Conservation (phyloP, 2,113 vertebrate species). For the Glareola pratincola region DNA sequence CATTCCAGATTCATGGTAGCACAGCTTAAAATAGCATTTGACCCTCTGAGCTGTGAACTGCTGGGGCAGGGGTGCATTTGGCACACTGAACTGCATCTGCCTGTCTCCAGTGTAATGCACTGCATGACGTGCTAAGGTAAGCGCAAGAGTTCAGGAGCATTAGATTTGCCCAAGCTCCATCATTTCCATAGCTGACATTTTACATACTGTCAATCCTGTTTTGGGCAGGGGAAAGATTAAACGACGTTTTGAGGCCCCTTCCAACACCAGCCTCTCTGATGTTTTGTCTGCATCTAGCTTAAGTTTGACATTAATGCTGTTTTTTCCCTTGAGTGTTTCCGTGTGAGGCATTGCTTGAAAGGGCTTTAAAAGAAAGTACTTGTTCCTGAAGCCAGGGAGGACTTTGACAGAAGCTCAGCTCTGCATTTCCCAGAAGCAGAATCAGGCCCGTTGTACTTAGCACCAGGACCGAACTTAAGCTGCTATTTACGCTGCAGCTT, state of each 20-base stretch:
- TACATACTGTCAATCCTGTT: background rate
- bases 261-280: background rate
- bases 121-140: background rate
- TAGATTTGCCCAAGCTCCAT: background rate
- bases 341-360: background rate
- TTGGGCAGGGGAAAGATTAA: background rate
- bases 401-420: background rate
- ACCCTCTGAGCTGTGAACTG: background rate
- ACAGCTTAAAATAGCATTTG: background rate
- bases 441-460: background rate
- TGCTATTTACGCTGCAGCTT: conserved; percentile 27
- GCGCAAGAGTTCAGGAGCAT: background rate
- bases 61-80: background rate
- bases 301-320: background rate
- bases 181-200: background rate
- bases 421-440: background rate
- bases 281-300: background rate
- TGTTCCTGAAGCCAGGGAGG: background rate
- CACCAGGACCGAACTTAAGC: background rate
- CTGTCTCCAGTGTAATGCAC: background rate
- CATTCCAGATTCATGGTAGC: background rate
- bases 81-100: background rate
- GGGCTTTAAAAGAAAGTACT: background rate
- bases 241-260: background rate
- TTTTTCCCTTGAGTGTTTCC: background rate